Percentiles rank a stretch among this genome's conserved stretches.
phyloP scores from a whole-genome alignment of 2,888 invertebrate genomes.

The Homarus gammarus region DNA sequence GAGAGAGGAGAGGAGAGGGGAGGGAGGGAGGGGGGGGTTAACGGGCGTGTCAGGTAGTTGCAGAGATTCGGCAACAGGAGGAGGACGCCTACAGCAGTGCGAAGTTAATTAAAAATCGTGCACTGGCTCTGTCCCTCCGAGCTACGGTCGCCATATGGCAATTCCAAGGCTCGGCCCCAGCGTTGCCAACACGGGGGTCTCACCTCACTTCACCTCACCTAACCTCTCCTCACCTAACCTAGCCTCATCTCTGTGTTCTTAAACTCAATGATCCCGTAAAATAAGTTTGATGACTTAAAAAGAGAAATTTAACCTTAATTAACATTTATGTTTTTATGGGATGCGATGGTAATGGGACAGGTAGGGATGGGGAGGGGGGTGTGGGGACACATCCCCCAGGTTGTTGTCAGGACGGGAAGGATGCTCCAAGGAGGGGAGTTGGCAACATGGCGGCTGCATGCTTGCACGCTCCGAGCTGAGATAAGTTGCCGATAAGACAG shows the following conservation, averaged over 20 bases:
- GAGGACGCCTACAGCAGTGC: conserved; percentile 34
- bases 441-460: conserved; percentile 42
- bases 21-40: too few species aligned
- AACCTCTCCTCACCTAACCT: too few species aligned
- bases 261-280: not conserved
- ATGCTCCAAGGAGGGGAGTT: not conserved
- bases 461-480: conserved; percentile 56
- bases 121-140: conserved; percentile 6
- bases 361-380: not conserved
- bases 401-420: not conserved
- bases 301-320: too few species aligned
- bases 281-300: too few species aligned
- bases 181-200: conserved; percentile 9
- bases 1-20: too few species aligned
- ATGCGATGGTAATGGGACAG: not conserved
- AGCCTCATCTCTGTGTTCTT: not conserved
- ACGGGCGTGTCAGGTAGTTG: not conserved
- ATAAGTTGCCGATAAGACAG: conserved; percentile 47
- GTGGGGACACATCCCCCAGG: not conserved
- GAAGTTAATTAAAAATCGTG: conserved; percentile 57
- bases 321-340: too few species aligned
- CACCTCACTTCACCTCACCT: too few species aligned
- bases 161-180: conserved; percentile 40
- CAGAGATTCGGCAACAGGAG: conserved; percentile 23
- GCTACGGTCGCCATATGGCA: conserved; percentile 49